Evolutionary conservation across 2,888 invertebrate genomes (phyloP), one percentile per base, ranked within the genome.

Genomic region (Drosophila anomalata): DNA sequence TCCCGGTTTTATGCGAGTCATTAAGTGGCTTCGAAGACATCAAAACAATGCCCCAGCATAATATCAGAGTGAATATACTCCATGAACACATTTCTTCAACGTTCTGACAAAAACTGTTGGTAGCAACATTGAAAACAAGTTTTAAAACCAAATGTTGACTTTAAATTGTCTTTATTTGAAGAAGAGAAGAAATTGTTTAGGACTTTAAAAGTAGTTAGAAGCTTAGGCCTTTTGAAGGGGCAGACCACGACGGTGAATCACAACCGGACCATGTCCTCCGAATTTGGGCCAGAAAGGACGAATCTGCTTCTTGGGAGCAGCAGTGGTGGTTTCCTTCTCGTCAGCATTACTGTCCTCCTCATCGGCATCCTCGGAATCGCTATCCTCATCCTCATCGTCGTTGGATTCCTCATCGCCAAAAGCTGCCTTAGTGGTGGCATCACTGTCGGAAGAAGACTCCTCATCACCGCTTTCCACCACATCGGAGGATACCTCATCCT

Each of bases 81-180:
- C 55, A 31, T 4, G 20, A 24, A 39, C 73, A 62, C 70, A 70
- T 70, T 72, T 72, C 73, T 2, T 62, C 33, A 14, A 44, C 55
- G 63, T 24, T 72, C 41, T 1, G 42, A 39, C 29, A 12, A 52
- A 62, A 22, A 72, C 70, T 70, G 51, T 17, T 42, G 7, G 5
- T 8, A 2, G 29, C 33, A 24, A 14, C 29, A 31, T 22, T 29
- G 11, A 17, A 60, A 47, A 42, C 73, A 62, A 41, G 41, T 52
- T 47, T 56, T 62, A 60, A 62, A 47, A 46, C 31, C 20, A 11
- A 46, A 14, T 46, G 41, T 65, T 44, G 0, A 17, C 22, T 42
- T 47, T 52, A 6, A 41, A 39, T 1, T 1, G 11, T 8, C 3
- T 65, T 65, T 65, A 52, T 62, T 61, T 22, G 26, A 14, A 41